Conservation (phyloP, 2,113 vertebrate genomes). For the Gadus chalcogrammus region DNA sequence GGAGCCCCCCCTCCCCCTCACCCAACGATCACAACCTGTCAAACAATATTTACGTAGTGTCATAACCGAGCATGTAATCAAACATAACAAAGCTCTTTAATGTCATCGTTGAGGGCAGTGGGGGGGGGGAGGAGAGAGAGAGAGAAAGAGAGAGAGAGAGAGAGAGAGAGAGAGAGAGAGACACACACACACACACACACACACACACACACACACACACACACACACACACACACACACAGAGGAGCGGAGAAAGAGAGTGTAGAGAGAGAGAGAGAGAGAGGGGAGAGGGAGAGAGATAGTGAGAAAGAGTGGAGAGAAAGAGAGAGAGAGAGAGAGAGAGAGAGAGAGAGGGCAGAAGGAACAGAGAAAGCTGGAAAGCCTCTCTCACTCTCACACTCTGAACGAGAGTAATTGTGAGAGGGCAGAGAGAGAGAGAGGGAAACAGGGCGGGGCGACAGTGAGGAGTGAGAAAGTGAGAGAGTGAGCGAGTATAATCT, state of each 20-base stretch:
- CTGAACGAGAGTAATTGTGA: neutral
- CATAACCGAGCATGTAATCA: neutral
- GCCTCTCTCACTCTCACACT: too few relatives aligned
- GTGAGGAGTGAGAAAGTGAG: too few relatives aligned
- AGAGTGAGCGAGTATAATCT: conserved; percentile 36
- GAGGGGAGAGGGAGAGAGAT: neutral
- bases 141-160: conserved; percentile 10
- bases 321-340: neutral
- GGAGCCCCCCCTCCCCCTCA: too few relatives aligned
- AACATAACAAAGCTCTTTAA: neutral
- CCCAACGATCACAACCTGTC: too few relatives aligned
- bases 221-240: too few relatives aligned
- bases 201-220: too few relatives aligned
- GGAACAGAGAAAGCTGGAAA: too few relatives aligned
- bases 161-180: neutral
- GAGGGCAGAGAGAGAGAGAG: neutral
- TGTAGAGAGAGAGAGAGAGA: neutral
- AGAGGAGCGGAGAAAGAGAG: too few relatives aligned
- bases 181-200: too few relatives aligned
- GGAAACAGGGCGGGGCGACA: conserved; percentile 25
- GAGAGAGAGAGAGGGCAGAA: neutral
- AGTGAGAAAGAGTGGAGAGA: neutral
- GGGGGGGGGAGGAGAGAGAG: too few relatives aligned
- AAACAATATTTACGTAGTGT: neutral
- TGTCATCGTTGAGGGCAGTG: too few relatives aligned